A percentile compares a stretch with the other conserved stretches of the same genome.
Evolutionary conservation across 2,797 vertebrate species (phyloP).

Genomic region (Oreortyx pictus): DNA sequence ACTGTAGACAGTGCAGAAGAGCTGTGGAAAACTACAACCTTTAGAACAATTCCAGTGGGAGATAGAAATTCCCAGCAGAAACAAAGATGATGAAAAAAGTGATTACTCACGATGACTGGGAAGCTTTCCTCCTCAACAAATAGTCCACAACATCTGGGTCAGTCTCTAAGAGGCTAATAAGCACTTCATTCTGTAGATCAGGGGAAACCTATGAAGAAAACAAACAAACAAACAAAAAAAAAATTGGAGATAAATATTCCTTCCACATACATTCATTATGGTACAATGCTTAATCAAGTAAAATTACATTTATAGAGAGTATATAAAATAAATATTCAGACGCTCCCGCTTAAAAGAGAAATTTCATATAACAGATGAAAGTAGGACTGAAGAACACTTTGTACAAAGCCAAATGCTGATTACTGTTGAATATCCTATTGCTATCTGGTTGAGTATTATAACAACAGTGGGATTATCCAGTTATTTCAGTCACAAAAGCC

Average conservation of each 20-base stretch:
- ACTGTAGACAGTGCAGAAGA: slow-evolving; percentile 31
- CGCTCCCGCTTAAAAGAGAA: neutral
- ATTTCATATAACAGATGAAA: neutral
- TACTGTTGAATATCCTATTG: neutral
- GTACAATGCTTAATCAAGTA: neutral
- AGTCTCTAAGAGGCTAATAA: slow-evolving; percentile 92
- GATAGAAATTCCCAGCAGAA: slow-evolving; percentile 46
- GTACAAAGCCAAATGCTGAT: neutral
- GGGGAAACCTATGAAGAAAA: slow-evolving; percentile 86
- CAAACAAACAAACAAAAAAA: neutral
- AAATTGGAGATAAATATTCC: neutral
- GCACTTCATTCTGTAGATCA: slow-evolving; percentile 95
- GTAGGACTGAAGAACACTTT: neutral
- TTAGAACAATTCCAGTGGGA: slow-evolving; percentile 64
- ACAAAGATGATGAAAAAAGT: slow-evolving; percentile 35
- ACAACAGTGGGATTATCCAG: neutral
- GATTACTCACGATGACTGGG: slow-evolving; percentile 90
- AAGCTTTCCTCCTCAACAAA: slow-evolving; percentile 92
- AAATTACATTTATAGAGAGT: neutral
- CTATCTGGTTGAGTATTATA: neutral
- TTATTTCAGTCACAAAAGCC: neutral
- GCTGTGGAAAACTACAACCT: slow-evolving; percentile 62
- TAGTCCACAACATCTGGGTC: slow-evolving; percentile 97
- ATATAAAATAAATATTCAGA: neutral
- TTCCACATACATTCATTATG: neutral